phyloP scores from a whole-genome alignment of 2,888 invertebrate species.

The Drosophila prostipennis region DNA sequence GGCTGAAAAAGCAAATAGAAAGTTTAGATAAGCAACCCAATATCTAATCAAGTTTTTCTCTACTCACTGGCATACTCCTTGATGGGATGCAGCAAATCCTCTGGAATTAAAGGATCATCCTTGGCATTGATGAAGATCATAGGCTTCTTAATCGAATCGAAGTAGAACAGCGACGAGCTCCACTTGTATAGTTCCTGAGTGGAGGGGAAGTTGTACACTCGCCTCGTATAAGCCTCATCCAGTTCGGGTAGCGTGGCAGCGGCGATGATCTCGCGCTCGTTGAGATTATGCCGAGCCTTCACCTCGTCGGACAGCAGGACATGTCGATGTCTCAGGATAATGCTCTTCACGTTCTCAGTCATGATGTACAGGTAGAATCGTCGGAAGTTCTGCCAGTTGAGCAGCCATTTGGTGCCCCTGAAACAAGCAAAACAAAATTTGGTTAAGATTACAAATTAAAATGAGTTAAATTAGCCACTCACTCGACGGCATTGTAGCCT shows the following conservation, averaged over 20 bases:
- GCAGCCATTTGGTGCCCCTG: constrained; percentile 91
- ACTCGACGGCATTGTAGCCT: constrained; percentile 96
- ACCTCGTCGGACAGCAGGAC: constrained; percentile 90
- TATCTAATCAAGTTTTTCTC: background rate
- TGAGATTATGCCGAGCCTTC: constrained; percentile 88
- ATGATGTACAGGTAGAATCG: constrained; percentile 96
- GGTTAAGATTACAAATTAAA: background rate
- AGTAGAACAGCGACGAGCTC: constrained; percentile 93
- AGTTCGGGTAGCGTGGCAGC: constrained; percentile 94
- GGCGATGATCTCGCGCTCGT: constrained; percentile 92
- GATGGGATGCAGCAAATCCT: constrained; percentile 89
- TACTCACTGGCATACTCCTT: constrained; percentile 90
- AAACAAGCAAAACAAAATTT: background rate
- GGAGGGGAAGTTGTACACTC: constrained; percentile 90
- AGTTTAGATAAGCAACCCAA: background rate
- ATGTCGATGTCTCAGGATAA: constrained; percentile 93
- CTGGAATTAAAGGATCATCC: constrained; percentile 96
- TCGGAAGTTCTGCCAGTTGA: constrained; percentile 95
- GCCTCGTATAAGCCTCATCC: constrained; percentile 94
- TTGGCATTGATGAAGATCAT: constrained; percentile 96
- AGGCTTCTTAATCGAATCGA: constrained; percentile 91
- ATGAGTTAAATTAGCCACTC: constrained; percentile 83
- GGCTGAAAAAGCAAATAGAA: constrained; percentile 84
- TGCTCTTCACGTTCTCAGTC: constrained; percentile 95
- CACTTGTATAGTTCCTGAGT: constrained; percentile 92